Percentiles rank a stretch among this genome's conserved stretches.
Evolutionary conservation across 2,888 invertebrate genomes (phyloP).

Genomic region (Aporophyla lueneburgensis): DNA sequence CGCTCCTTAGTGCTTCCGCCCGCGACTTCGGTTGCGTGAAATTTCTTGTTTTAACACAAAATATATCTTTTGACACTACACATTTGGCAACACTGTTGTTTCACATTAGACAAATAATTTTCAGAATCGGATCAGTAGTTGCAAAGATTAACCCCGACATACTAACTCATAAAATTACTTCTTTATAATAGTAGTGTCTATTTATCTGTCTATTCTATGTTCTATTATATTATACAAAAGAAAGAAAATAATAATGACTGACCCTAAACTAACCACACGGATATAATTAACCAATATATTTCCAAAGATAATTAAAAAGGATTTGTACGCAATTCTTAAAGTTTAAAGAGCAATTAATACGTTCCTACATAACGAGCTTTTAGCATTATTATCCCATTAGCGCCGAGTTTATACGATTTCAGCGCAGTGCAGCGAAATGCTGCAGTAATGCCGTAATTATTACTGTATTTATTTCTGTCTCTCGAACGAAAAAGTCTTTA

Average conservation of each 20-base stretch:
- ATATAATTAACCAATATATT: not conserved
- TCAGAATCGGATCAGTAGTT: not conserved
- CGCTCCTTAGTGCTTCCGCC: no score
- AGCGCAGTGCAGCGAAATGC: constrained; percentile 49
- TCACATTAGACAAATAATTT: not conserved
- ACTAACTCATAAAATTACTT: no score
- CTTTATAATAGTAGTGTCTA: no score
- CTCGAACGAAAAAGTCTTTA: not conserved
- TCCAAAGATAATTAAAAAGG: not conserved
- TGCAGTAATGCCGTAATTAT: constrained; percentile 16
- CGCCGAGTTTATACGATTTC: constrained; percentile 14
- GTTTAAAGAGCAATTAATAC: constrained; percentile 10
- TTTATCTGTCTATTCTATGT: no score
- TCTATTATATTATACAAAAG: no score
- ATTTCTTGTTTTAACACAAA: not conserved
- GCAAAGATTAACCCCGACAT: not conserved
- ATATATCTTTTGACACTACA: not conserved
- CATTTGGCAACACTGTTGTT: not conserved
- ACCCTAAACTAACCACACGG: not conserved
- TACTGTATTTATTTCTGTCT: constrained; percentile 11
- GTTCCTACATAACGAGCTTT: constrained; percentile 17
- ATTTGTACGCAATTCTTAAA: not conserved
- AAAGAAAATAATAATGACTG: not conserved
- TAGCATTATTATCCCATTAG: constrained; percentile 34
- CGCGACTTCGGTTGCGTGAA: not conserved